Base-by-base conservation (phyloP, 1,140 invertebrate species). In the Littorina saxatilis region DNA sequence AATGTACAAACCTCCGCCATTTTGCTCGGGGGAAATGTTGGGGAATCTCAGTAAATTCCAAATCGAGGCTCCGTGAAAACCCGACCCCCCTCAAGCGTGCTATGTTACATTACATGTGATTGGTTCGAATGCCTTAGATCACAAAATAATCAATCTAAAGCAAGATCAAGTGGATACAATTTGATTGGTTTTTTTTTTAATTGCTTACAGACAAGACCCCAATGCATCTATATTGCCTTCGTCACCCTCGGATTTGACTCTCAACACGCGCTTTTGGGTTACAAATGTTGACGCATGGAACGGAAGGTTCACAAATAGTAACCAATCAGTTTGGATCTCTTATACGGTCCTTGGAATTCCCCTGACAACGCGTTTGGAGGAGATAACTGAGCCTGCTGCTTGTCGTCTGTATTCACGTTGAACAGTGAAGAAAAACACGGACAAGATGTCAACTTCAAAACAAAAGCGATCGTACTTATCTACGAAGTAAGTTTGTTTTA, bases 31-130 rank as follows among this genome's bases (percentile, higher is more conserved):
- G 86, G 88, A 88, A 87, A 88, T n/a, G n/a, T 89, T 85, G 87
- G 86, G 88, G 87, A 85, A n/a, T 81, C 82, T 86, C 86, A 85
- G 84, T 84, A 63, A 79, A n/a, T 39, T 75, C 55, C 61, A 88
- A 89, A 91, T 86, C 85, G 90, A 91, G 90, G 89, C 89, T 86
- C n/a, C 15, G 68, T 35, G 76, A 78, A 78, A 66, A 63, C 76
- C 55, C 29, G 76, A 63, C 76, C 76, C 29, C 29, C 55, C n/a
- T 23, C 29, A 27, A 47, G 17, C 5, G 43, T 17, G 40, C 55
- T 27, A 63, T 78, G 55, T 78, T 27, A 78, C 29, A 3, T 40
- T 37, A 11, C 37, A 63, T 58, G 23, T 78, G 76, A 78, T 78
- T 78, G 58, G 76, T 35, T n/a, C n/a, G n/a, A n/a, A n/a, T n/a